phyloP scores from a whole-genome alignment of 2,888 invertebrate species.

The Pterostichus madidus region DNA sequence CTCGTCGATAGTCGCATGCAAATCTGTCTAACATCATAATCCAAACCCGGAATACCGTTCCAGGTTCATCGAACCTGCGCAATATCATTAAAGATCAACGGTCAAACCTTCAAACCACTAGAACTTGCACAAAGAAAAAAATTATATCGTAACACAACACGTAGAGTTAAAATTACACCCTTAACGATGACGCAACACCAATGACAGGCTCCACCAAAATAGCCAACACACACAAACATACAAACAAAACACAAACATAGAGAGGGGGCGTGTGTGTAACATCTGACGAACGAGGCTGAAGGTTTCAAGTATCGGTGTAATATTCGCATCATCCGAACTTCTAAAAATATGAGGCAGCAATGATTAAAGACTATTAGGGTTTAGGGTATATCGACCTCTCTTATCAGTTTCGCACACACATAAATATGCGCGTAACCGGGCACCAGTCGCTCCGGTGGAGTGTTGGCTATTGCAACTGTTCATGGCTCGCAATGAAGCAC shows the following conservation, averaged over 20 bases:
- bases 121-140: slow-evolving; percentile 24
- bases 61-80: slow-evolving; percentile 29
- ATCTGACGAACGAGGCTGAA: not conserved
- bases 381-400: slow-evolving; percentile 62
- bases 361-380: slow-evolving; percentile 61
- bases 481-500: not conserved
- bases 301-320: slow-evolving; percentile 34
- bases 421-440: slow-evolving; percentile 45
- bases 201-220: slow-evolving; percentile 47
- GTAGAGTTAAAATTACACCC: slow-evolving; percentile 58
- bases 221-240: slow-evolving; percentile 39
- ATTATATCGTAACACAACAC: slow-evolving; percentile 31
- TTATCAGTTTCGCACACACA: slow-evolving; percentile 54
- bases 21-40: slow-evolving; percentile 35
- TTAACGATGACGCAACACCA: slow-evolving; percentile 50
- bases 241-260: not conserved
- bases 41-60: not conserved
- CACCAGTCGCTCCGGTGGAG: slow-evolving; percentile 8
- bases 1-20: slow-evolving; percentile 12
- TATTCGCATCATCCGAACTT: slow-evolving; percentile 35
- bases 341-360: slow-evolving; percentile 56
- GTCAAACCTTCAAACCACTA: slow-evolving; percentile 6
- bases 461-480: not conserved
- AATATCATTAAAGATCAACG: slow-evolving; percentile 27
- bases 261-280: not conserved